Evolutionary conservation across 1,140 invertebrate species (phyloP).

Genomic region (Leptopilina clavipes): DNA sequence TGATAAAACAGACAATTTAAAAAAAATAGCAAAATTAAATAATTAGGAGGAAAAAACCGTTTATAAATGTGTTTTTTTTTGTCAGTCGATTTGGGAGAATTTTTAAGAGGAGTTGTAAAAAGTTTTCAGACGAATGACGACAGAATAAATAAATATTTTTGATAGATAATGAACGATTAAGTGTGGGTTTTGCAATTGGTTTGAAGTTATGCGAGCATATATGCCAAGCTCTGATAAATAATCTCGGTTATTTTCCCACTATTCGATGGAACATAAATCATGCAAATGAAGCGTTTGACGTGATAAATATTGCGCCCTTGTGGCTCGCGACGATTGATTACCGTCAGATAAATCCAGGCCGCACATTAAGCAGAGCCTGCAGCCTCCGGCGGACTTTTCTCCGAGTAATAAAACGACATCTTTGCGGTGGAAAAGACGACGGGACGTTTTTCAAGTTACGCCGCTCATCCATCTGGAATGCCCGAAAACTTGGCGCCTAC

Average conservation of each 20-base stretch:
- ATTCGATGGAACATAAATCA: constrained; percentile 67
- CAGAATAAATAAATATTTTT: too few relatives aligned
- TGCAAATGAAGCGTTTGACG: constrained; percentile 69
- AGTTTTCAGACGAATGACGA: too few relatives aligned
- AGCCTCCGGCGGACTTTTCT: constrained; percentile 57
- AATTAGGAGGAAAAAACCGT: too few relatives aligned
- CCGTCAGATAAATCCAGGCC: constrained; percentile 68
- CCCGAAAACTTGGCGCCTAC: constrained; percentile 51
- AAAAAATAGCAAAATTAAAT: too few relatives aligned
- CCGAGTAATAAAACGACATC: constrained; percentile 67
- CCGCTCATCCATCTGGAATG: constrained; percentile 54
- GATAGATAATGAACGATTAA: background rate
- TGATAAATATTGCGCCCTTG: constrained; percentile 69
- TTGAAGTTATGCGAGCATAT: background rate
- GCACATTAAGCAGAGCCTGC: constrained; percentile 62
- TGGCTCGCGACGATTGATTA: constrained; percentile 69
- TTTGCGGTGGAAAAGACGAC: constrained; percentile 59
- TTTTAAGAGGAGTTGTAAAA: too few relatives aligned
- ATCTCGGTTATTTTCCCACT: constrained; percentile 12
- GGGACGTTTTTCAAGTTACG: constrained; percentile 63
- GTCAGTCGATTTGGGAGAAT: too few relatives aligned
- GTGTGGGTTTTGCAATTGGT: background rate
- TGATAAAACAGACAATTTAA: too few relatives aligned
- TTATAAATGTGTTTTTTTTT: too few relatives aligned
- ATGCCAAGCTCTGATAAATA: constrained; percentile 14